Evolutionary conservation across 2,797 vertebrate genomes (phyloP).

Genomic region (Mus caroli): DNA sequence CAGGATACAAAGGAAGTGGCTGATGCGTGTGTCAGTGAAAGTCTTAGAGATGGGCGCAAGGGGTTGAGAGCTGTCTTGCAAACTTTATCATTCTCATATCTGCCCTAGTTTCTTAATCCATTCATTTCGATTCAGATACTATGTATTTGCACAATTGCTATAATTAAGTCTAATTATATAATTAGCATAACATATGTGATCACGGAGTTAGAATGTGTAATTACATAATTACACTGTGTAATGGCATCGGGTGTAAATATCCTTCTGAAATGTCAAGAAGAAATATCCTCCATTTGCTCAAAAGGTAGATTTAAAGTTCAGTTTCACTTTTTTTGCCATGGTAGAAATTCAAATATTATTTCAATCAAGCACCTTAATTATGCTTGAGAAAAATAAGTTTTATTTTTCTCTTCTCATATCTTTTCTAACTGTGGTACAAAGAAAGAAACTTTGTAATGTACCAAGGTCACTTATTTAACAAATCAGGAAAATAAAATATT

Average conservation of each 20-base stretch:
- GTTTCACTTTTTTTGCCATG: not conserved
- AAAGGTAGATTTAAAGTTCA: conserved; percentile 58
- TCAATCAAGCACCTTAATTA: conserved; percentile 53
- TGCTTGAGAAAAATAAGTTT: conserved; percentile 38
- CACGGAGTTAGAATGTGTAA: conserved; percentile 86
- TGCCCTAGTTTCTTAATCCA: conserved; percentile 54
- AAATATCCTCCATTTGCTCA: conserved; percentile 77
- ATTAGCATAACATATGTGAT: conserved; percentile 87
- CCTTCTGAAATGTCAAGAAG: conserved; percentile 82
- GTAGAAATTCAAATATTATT: conserved; percentile 73
- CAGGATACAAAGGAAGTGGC: not conserved
- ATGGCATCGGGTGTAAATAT: conserved; percentile 86
- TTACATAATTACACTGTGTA: conserved; percentile 88
- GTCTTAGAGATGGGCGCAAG: not conserved
- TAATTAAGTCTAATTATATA: conserved; percentile 88
- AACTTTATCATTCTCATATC: conserved; percentile 37
- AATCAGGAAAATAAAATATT: conserved; percentile 49
- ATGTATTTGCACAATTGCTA: conserved; percentile 86
- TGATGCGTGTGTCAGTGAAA: not conserved
- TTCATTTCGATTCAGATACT: conserved; percentile 83
- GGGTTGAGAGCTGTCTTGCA: conserved; percentile 6
- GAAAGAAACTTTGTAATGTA: conserved; percentile 4
- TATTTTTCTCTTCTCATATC: not conserved
- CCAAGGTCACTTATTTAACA: not conserved
- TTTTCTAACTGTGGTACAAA: conserved; percentile 35